Conservation (phyloP, 2,888 invertebrate genomes). For the Bugula neritina region DNA sequence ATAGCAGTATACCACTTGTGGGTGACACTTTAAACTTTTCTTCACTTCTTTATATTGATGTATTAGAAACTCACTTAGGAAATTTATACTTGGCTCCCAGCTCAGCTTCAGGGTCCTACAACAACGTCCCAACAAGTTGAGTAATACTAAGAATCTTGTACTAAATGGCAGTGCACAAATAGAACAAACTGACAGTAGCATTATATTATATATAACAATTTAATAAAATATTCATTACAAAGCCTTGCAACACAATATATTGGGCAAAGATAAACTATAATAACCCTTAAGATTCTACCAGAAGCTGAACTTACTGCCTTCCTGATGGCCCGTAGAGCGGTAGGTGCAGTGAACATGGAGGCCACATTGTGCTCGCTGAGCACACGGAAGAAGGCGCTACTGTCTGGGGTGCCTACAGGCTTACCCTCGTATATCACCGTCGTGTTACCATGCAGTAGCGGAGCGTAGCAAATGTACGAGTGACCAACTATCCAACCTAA, state of each 20-base stretch:
- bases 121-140: too few species aligned
- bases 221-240: too few species aligned
- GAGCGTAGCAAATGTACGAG: slow-evolving; percentile 88
- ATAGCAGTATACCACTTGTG: too few species aligned
- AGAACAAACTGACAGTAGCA: too few species aligned
- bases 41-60: too few species aligned
- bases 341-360: slow-evolving; percentile 82
- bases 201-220: too few species aligned
- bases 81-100: slow-evolving; percentile 40
- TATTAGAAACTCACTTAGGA: slow-evolving; percentile 40
- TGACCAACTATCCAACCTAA: slow-evolving; percentile 74
- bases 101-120: slow-evolving; percentile 38
- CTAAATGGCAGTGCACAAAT: not conserved
- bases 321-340: slow-evolving; percentile 77
- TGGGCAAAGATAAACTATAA: too few species aligned
- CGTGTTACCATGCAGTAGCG: slow-evolving; percentile 73
- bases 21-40: too few species aligned
- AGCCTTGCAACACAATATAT: too few species aligned
- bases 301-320: slow-evolving; percentile 60
- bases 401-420: slow-evolving; percentile 87
- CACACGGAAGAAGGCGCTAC: slow-evolving; percentile 82
- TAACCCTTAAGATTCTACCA: too few species aligned
- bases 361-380: slow-evolving; percentile 80
- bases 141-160: not conserved
- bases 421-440: slow-evolving; percentile 64